Base-by-base conservation (phyloP, 35 echinoderm and acorn worm genomes). In the Patiria miniata region DNA sequence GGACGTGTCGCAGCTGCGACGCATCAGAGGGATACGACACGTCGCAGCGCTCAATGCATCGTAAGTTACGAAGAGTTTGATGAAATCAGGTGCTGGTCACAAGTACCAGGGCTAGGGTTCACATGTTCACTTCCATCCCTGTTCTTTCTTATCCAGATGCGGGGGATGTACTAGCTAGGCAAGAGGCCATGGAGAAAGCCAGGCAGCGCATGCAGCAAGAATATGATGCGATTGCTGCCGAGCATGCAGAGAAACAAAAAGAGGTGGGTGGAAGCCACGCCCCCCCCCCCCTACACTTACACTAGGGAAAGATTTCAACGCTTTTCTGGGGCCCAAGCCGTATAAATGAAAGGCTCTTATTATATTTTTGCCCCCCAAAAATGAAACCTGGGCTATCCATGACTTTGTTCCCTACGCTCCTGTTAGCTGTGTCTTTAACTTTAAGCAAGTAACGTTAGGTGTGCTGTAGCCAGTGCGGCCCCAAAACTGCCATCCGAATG, bases 131-230 rank as follows among this genome's bases (percentile, higher is more conserved):
- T 36, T 80, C 78, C 2, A 3, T 5, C 37, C 39, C 7, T n/a
- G 39, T 6, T 7, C 6, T 7, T 7, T 80, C 82, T 28, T 23
- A 21, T 7, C n/a, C 68, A 95, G 93, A 42, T 88, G 65, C 89
- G 5, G 79, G 39, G 9, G 61, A 86, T 51, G 52, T 95, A 12
- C 69, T 95, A 4, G 26, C 78, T 16, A 77, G 93, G 34, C 93
- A 95, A 44, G 93, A 95, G 73, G 93, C 93, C 14, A 79, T 95
- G 79, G 93, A 84, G 53, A 87, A 57, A 78, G 84, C 93, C 7
- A 95, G 93, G 37, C 56, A 86, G 30, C 81, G 68, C 61, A 77
- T 95, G 19, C 93, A 95, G 40, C 89, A 91, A 40, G 56, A 95
- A 39, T 81, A 95, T 10, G 79, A 95, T 57, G 61, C 79, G 10